Percentiles rank a stretch among this genome's conserved stretches.
phyloP scores from a whole-genome alignment of 2,113 vertebrate species.

The Salvator merianae region DNA sequence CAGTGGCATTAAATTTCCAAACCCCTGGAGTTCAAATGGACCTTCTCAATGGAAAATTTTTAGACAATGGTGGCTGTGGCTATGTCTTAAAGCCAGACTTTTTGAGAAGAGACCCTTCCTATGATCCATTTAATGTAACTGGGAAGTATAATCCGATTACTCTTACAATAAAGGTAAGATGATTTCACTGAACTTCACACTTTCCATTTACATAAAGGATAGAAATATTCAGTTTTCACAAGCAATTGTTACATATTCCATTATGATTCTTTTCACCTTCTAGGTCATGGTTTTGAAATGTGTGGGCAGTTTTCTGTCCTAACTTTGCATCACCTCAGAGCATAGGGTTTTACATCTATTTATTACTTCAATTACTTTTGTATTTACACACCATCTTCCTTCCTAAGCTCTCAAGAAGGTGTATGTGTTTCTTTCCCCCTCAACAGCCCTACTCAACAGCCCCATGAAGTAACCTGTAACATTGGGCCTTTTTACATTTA shows the following conservation, averaged over 20 bases:
- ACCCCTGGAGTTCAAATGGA: conserved; percentile 82
- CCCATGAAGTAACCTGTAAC: too few relatives aligned
- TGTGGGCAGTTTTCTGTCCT: not conserved
- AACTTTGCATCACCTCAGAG: too few relatives aligned
- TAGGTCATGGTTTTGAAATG: not conserved
- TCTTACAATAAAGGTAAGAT: conserved; percentile 75
- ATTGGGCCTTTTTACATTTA: too few relatives aligned
- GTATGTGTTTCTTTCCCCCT: too few relatives aligned
- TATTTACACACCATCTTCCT: not conserved
- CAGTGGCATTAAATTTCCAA: conserved; percentile 92
- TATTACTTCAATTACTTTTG: too few relatives aligned
- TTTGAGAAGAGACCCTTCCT: conserved; percentile 66
- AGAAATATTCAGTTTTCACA: not conserved
- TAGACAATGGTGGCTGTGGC: conserved; percentile 87
- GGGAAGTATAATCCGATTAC: conserved; percentile 60
- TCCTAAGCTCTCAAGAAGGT: not conserved
- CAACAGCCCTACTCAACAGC: too few relatives aligned
- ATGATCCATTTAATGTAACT: conserved; percentile 67
- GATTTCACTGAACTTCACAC: not conserved
- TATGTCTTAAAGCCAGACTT: conserved; percentile 85
- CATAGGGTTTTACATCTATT: too few relatives aligned
- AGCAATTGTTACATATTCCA: not conserved
- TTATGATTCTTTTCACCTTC: not conserved
- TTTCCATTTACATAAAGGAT: not conserved
- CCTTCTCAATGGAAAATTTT: conserved; percentile 86